Evolutionary conservation across 2,888 invertebrate genomes (phyloP), one percentile per base, ranked within the genome.

Genomic region (Ennomos erosarius): DNA sequence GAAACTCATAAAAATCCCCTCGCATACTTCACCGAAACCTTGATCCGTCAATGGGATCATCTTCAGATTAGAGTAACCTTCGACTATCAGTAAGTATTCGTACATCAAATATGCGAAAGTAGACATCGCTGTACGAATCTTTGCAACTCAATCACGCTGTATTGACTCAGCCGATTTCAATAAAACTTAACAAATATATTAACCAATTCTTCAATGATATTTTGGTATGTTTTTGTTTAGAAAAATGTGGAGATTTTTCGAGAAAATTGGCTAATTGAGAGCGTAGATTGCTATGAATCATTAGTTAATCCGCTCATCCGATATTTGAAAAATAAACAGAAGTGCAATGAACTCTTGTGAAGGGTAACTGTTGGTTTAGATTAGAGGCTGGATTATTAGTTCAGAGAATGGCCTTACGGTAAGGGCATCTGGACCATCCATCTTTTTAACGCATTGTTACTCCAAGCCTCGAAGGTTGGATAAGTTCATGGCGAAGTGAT

Each of bases 301-400:
- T 54, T 40, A 34, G 33, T 40, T 35, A 45, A 37, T 37, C 26
- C 35, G 38, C 34, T n/a, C 10, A 12, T 36, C 9, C 10, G 45
- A 39, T 56, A 51, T 56, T 56, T 56, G 35, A 10, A 40, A 26
- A 46, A 46, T 56, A 56, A 56, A 56, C 50, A 56, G 10, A 1
- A n/a, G 57, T 16, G 10, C 57, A 51, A 51, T 57, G 56, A 57
- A 57, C 51, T 47, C 45, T 36, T 43, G 40, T 51, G 46, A 57
- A 57, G 57, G 47, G 34, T 26, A 39, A 46, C 36, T 51, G 46
- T 36, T 36, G 44, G 9, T 12, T 16, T 40, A 46, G 45, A 50
- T 55, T 49, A 50, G 38, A 48, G 44, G 42, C 39, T 8, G 2
- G 38, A 1, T 52, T 47, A 47, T 51, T 52, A 42, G 46, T 42